These are phyloP conservation scores for Iphiclides podalirius DNA, from an alignment of 2,888 invertebrate species.

Conservation along the genomic window DNA sequence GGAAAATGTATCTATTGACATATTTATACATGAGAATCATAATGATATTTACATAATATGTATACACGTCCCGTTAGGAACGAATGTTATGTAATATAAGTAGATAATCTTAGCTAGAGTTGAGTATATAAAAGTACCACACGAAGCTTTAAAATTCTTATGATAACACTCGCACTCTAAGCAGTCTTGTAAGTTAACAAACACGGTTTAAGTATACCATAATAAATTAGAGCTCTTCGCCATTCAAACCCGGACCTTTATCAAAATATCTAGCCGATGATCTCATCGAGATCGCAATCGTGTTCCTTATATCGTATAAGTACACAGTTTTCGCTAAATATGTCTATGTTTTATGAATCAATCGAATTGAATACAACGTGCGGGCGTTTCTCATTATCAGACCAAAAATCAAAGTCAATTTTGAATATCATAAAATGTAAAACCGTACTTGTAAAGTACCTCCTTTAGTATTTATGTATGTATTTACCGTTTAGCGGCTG, in stretches of 20 bases:
- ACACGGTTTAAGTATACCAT: conserved; percentile 48
- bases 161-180: conserved; percentile 78
- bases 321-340: background rate
- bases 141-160: conserved; percentile 80
- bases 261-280: conserved; percentile 14
- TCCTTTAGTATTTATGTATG: conserved; percentile 51
- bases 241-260: conserved; percentile 16
- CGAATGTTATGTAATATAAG: conserved; percentile 75
- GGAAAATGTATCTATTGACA: conserved; percentile 74
- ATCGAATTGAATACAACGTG: conserved; percentile 30
- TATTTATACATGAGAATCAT: conserved; percentile 77
- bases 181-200: conserved; percentile 63
- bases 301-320: conserved; percentile 1
- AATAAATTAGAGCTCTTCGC: conserved; percentile 39
- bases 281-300: conserved; percentile 20
- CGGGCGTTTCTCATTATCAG: conserved; percentile 56
- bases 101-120: conserved; percentile 74
- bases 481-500: conserved; percentile 58
- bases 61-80: conserved; percentile 80
- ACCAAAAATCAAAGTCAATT: conserved; percentile 75
- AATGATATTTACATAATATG: conserved; percentile 78
- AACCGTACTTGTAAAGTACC: conserved; percentile 57
- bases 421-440: conserved; percentile 60
- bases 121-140: conserved; percentile 74
- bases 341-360: conserved; percentile 17